These are phyloP conservation scores for Hylaeus anthracinus DNA, from an alignment of 1,140 invertebrate species.

Conservation along the genomic window DNA sequence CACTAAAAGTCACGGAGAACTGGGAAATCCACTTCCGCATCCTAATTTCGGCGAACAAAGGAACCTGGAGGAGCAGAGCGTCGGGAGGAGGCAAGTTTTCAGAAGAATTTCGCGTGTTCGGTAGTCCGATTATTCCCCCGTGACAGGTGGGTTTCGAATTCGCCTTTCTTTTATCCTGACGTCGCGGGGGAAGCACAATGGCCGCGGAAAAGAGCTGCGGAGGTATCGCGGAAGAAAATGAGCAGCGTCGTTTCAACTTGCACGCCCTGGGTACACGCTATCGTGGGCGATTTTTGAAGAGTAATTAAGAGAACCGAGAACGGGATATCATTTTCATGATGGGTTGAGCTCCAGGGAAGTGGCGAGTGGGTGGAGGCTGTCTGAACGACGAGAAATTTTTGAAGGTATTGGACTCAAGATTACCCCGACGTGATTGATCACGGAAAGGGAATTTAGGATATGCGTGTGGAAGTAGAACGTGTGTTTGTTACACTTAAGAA, in stretches of 20 bases:
- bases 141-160: constrained; percentile 15
- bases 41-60: constrained; percentile 63
- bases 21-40: constrained; percentile 61
- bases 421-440: too few relatives aligned
- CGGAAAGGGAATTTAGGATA: too few relatives aligned
- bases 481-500: too few relatives aligned
- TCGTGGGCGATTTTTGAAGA: background rate
- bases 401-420: too few relatives aligned
- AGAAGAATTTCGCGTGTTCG: constrained; percentile 24
- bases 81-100: constrained; percentile 16
- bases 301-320: constrained; percentile 14
- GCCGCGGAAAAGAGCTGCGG: background rate
- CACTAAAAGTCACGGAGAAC: constrained; percentile 41
- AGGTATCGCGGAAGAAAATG: constrained; percentile 6
- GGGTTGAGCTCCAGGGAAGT: background rate
- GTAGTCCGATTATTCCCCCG: constrained; percentile 34
- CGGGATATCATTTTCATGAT: constrained; percentile 10
- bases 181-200: constrained; percentile 14
- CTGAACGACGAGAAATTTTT: too few relatives aligned
- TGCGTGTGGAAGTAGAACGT: too few relatives aligned
- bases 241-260: background rate
- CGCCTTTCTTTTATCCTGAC: background rate
- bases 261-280: background rate
- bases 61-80: constrained; percentile 1
- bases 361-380: too few relatives aligned